phyloP scores from a whole-genome alignment of 2,888 invertebrate genomes.

The Caradrina kadenii region DNA sequence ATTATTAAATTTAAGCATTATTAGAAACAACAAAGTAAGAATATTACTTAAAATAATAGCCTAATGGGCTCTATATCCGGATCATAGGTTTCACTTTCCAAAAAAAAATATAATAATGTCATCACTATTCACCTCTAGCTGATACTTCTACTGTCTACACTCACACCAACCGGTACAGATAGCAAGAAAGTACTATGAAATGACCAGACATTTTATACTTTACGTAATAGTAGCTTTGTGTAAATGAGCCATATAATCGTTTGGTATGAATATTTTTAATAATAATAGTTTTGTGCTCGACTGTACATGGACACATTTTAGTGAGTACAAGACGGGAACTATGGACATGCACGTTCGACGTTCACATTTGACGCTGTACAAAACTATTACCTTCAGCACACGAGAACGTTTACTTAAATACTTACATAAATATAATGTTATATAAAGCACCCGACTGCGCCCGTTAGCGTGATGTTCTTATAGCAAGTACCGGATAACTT shows the following conservation, averaged over 20 bases:
- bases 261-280: no score
- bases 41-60: not conserved
- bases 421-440: not conserved
- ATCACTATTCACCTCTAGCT: not conserved
- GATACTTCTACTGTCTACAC: no score
- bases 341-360: constrained; percentile 83
- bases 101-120: not conserved
- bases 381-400: constrained; percentile 70
- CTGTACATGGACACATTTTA: constrained; percentile 76
- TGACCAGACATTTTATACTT: no score
- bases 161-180: not conserved
- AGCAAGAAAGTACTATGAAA: not conserved
- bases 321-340: constrained; percentile 74
- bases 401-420: constrained; percentile 51
- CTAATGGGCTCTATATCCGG: not conserved
- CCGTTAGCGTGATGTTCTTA: not conserved
- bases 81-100: not conserved
- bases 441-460: not conserved
- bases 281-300: constrained; percentile 67
- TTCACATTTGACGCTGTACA: constrained; percentile 78
- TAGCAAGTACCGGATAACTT: not conserved
- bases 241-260: no score
- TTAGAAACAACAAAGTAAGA: not conserved
- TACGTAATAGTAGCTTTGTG: no score
- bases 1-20: constrained; percentile 6